phyloP scores from a whole-genome alignment of 2,888 invertebrate species.

The Achlya flavicornis region DNA sequence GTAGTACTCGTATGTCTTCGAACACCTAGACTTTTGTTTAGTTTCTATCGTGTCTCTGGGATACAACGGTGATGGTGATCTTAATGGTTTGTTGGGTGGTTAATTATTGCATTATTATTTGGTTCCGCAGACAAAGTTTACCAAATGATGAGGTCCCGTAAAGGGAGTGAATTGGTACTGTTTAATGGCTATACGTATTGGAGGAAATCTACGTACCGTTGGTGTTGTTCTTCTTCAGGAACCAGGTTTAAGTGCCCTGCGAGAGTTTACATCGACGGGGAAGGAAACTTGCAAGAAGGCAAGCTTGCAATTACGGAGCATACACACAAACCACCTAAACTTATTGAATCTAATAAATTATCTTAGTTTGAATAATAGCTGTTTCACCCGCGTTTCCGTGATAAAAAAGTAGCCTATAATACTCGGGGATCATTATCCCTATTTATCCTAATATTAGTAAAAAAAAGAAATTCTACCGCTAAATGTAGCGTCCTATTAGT shows the following conservation, averaged over 20 bases:
- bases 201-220: constrained; percentile 1
- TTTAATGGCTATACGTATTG: neutral
- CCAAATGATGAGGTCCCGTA: neutral
- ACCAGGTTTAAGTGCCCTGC: neutral
- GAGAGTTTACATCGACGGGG: neutral
- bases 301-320: neutral
- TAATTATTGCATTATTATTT: neutral
- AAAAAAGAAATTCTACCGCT: too few species aligned
- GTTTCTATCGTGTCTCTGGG: too few species aligned
- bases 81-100: too few species aligned
- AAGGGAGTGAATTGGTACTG: neutral
- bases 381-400: too few species aligned
- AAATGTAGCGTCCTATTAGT: too few species aligned
- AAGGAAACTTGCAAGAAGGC: neutral
- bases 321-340: neutral
- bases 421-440: too few species aligned
- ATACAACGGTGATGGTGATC: too few species aligned
- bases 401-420: too few species aligned
- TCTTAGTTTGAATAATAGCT: neutral
- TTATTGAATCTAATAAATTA: neutral
- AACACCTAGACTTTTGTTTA: too few species aligned
- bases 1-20: too few species aligned
- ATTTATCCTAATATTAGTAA: too few species aligned
- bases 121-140: neutral
- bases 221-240: neutral